Evolutionary conservation across 2,888 invertebrate species (phyloP), one percentile per base, ranked within the genome.

Genomic region (Oligia latruncula): DNA sequence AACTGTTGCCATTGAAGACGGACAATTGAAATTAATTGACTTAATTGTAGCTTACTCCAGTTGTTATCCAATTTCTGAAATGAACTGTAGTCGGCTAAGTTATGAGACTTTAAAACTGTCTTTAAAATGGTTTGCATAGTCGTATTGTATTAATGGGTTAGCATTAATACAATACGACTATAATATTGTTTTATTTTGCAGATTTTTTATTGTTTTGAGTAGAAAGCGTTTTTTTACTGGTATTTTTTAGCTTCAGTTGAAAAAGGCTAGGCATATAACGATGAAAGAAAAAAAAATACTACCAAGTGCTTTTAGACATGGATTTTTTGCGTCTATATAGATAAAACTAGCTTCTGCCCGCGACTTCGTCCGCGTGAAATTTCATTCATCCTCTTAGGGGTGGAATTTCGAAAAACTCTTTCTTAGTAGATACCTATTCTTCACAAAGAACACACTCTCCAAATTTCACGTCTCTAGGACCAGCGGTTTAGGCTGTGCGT

Each of bases 11-110:
- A 85, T 80, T 83, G 70, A 67, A 84, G 81, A 81, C 62, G 73
- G 83, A 82, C 86, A 87, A 86, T 88, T 87, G 78, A 80, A 83
- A 87, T 83, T 72, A 89, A 86, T 87, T 81, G 73, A 80, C 77
- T 84, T 87, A 88, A 89, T 89, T 83, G 85, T 74, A 85, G 83
- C 82, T 86, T 82, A 84, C 75, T 64, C 71, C 73, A 82, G 78
- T 87, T 81, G 85, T 87, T 82, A 88, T 85, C 85, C 88, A 89
- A 89, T 90, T 88, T 85, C 78, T 77, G 74, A 80, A 87, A 90
- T 89, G 75, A 87, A 85, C 85, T 78, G 75, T 55, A 40, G 66
- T 76, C 17, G 29, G 76, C 43, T 68, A 89, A 87, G 83, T 88
- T 88, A 83, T 89, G 68, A 80, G 75, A 76, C 72, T 80, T 77